Evolutionary conservation across 2,113 vertebrate genomes (phyloP).

Genomic region (Rutilus rutilus): DNA sequence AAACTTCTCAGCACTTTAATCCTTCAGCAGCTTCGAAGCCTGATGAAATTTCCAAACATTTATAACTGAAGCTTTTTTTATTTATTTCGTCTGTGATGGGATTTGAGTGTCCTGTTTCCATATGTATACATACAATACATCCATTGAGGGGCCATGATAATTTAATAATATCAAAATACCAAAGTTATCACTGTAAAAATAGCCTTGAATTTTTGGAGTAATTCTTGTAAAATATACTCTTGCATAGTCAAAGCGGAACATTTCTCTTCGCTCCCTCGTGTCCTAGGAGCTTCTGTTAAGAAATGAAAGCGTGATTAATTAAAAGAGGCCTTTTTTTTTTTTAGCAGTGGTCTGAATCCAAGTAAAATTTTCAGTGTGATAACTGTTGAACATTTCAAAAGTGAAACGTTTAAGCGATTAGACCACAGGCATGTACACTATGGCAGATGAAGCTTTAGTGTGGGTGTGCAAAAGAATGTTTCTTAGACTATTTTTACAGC

Average conservation of each 20-base stretch:
- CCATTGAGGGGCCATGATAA: slow-evolving; percentile 42
- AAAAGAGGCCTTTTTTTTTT: slow-evolving; percentile 64
- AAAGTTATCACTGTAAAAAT: slow-evolving; percentile 64
- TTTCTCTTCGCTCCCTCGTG: slow-evolving; percentile 67
- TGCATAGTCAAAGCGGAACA: slow-evolving; percentile 62
- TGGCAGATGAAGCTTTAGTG: slow-evolving; percentile 39
- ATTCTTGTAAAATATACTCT: slow-evolving; percentile 63
- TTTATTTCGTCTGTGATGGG: slow-evolving; percentile 29
- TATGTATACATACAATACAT: slow-evolving; percentile 40
- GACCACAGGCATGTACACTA: slow-evolving; percentile 55
- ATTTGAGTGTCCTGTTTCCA: slow-evolving; percentile 39
- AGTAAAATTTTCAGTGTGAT: slow-evolving; percentile 66
- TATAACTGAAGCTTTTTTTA: slow-evolving; percentile 47
- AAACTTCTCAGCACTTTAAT: slow-evolving; percentile 47
- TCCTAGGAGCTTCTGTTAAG: slow-evolving; percentile 67
- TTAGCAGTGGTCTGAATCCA: slow-evolving; percentile 57
- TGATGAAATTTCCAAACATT: slow-evolving; percentile 46
- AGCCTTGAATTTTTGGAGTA: slow-evolving; percentile 52
- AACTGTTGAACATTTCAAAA: slow-evolving; percentile 63
- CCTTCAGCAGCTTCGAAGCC: slow-evolving; percentile 39
- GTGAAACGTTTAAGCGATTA: slow-evolving; percentile 58
- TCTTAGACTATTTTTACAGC: slow-evolving; percentile 47
- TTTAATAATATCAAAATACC: slow-evolving; percentile 60
- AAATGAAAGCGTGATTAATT: slow-evolving; percentile 73
- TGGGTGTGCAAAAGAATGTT: slow-evolving; percentile 40